Base-by-base conservation (phyloP, 1,140 invertebrate species). In the Saccostrea glomerata region DNA sequence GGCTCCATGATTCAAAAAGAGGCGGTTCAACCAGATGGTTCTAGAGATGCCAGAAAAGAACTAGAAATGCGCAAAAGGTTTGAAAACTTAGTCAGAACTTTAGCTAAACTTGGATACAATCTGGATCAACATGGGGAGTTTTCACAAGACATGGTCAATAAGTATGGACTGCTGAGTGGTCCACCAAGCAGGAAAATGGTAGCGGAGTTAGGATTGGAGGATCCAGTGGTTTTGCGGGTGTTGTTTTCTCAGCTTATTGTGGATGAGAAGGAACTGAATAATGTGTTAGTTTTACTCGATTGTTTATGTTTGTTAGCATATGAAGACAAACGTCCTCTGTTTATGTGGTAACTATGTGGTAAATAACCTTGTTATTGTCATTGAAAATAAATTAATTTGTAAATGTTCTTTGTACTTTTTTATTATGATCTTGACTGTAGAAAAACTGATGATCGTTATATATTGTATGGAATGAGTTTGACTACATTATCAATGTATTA, bases 91-190 rank as follows among this genome's bases (percentile, higher is more conserved):
- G 63, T 92, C 12, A 56, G 85, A 60, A 84, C 40, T 2, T 86
- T 93, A 2, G 56, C 86, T 9, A 87, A 85, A 3, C 89, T 90
- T 25, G 91, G 90, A 0, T 93, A 93, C 83, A 85, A 86, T 23
- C 30, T 92, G 3, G 90, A 93, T 77, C 60, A 55, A 1, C 93
- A 93, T 83, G 54, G 87, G 0, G 82, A 89, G 5, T 91, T 93
- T 56, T 85, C 93, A 4, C 90, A 91, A 84, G 87, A 92, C 56
- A 90, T 93, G 63, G 90, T 94, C 77, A 93, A 94, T 86, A 91
- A 91, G 30, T 92, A 92, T 87, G 93, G 93, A 13, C 88, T 94
- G 2, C 85, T 94, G 11, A 86, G 85, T 36, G 89, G 84, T n/a
- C 86, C 90, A 6, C 92, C 92, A 47, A 88, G 92, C 15, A 25